Percentiles rank a stretch among this genome's conserved stretches.
These are phyloP conservation scores for Pemphigus obesinymphae DNA, from an alignment of 1,140 invertebrate genomes.

Conservation along the genomic window DNA sequence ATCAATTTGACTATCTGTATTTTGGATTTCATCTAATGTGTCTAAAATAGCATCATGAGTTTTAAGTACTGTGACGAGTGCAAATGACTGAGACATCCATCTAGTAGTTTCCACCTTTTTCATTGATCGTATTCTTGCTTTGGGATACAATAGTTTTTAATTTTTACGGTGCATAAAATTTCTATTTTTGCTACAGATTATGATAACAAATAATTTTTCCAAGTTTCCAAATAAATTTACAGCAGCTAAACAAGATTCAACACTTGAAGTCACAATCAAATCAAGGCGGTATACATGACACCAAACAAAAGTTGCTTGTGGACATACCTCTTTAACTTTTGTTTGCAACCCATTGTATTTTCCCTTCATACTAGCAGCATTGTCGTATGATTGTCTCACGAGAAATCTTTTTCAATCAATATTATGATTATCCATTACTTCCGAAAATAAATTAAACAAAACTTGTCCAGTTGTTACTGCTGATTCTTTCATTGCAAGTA, in stretches of 20 bases:
- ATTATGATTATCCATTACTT: constrained; percentile 2
- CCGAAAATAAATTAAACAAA: background rate
- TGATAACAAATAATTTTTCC: background rate
- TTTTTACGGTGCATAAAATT: background rate
- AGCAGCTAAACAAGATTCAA: background rate
- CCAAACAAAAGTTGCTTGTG: constrained; percentile 45
- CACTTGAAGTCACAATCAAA: constrained; percentile 30
- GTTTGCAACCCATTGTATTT: constrained; percentile 44
- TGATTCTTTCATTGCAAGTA: background rate
- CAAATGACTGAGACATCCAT: background rate
- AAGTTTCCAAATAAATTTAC: too few species aligned
- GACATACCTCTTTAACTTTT: constrained; percentile 45
- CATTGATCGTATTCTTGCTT: too few species aligned
- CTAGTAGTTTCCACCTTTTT: background rate
- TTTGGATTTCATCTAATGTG: background rate
- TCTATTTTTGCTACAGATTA: background rate
- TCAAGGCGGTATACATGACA: constrained; percentile 45
- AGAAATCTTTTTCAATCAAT: constrained; percentile 10
- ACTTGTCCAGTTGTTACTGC: background rate
- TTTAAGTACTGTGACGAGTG: background rate
- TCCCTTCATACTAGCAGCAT: constrained; percentile 42
- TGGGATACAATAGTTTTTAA: background rate
- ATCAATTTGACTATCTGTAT: background rate
- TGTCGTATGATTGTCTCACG: too few species aligned
- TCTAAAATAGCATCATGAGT: background rate